Conservation (phyloP, 2,797 vertebrate species). For the Thamnophis elegans region DNA sequence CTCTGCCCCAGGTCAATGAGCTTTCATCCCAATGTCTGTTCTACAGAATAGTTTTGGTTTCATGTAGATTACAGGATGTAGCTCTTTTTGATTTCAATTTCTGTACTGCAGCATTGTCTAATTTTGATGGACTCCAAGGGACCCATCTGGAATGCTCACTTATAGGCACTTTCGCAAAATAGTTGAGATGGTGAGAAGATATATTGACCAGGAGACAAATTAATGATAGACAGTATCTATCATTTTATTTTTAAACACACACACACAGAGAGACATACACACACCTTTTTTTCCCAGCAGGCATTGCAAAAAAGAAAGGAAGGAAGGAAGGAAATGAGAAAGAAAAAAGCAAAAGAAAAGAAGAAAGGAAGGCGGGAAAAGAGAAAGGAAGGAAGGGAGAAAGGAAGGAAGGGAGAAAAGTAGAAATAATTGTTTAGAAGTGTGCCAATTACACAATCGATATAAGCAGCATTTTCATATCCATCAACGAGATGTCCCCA, state of each 20-base stretch:
- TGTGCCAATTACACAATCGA: not conserved
- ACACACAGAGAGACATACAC: too few species aligned
- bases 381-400: not conserved
- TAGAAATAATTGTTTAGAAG: not conserved
- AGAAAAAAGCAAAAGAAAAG: not conserved
- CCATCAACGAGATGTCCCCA: not conserved
- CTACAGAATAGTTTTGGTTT: not conserved
- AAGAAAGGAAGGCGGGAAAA: not conserved
- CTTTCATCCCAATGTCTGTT: not conserved
- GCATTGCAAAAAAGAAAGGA: not conserved
- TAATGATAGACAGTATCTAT: not conserved
- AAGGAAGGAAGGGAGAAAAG: not conserved
- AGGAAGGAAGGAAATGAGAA: accelerated
- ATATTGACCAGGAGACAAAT: not conserved
- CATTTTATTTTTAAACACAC: not conserved
- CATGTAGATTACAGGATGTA: not conserved
- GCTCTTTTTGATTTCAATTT: not conserved
- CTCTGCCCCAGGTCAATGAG: not conserved
- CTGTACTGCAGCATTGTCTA: not conserved
- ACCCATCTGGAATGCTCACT: not conserved
- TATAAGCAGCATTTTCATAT: not conserved
- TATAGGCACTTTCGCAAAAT: not conserved
- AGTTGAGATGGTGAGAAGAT: not conserved
- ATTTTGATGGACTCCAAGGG: not conserved
- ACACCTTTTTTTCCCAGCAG: not conserved